These are phyloP conservation scores for Rapana venosa DNA, from an alignment of 2,888 invertebrate species.

Conservation along the genomic window DNA sequence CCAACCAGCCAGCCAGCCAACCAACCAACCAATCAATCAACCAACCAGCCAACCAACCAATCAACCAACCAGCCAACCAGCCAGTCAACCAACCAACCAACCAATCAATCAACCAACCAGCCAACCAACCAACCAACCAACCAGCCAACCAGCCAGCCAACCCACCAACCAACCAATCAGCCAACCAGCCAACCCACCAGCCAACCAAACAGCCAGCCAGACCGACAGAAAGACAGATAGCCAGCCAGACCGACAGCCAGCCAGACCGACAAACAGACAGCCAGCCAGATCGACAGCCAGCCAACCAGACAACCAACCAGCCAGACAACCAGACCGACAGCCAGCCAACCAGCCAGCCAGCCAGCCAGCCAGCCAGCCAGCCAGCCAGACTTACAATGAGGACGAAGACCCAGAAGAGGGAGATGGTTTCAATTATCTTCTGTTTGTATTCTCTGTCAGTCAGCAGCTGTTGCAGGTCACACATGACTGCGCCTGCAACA, in stretches of 20 bases:
- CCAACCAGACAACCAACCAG: neutral
- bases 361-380: neutral
- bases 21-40: too few relatives aligned
- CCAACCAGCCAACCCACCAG: too few relatives aligned
- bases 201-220: too few relatives aligned
- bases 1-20: too few relatives aligned
- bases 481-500: neutral
- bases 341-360: neutral
- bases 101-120: too few relatives aligned
- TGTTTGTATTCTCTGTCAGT: neutral
- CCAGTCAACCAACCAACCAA: too few relatives aligned
- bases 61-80: too few relatives aligned
- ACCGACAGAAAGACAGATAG: too few relatives aligned
- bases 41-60: too few relatives aligned
- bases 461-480: neutral
- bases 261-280: neutral
- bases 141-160: too few relatives aligned
- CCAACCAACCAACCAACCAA: too few relatives aligned
- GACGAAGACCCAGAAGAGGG: conserved; percentile 44
- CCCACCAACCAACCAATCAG: too few relatives aligned
- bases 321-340: neutral
- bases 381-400: conserved; percentile 32
- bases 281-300: neutral
- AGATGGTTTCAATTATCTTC: conserved; percentile 29
- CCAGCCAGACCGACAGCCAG: neutral